Conservation (phyloP, 2,113 vertebrate genomes). For the Numenius arquata region DNA sequence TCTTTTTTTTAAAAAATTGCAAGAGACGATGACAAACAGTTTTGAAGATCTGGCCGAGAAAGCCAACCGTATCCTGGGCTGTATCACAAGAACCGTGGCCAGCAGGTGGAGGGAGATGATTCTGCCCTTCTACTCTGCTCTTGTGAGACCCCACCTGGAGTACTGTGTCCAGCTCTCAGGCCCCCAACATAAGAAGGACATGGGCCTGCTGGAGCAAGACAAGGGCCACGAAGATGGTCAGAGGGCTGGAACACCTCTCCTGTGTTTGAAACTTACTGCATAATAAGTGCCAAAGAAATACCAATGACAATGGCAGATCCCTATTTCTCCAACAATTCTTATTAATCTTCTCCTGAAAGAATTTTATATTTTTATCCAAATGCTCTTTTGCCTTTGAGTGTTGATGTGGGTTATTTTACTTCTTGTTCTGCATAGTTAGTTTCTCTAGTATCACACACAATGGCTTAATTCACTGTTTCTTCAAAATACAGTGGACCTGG, state of each 20-base stretch:
- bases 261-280: not conserved
- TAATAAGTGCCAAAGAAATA: not conserved
- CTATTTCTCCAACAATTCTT: not conserved
- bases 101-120: not conserved
- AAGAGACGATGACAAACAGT: not conserved
- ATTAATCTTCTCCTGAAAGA: not conserved
- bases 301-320: not conserved
- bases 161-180: not conserved
- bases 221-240: not conserved
- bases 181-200: not conserved
- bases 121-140: not conserved
- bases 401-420: not conserved
- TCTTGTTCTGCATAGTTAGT: not conserved
- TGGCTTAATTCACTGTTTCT: not conserved
- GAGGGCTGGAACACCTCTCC: not conserved
- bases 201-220: not conserved
- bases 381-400: not conserved
- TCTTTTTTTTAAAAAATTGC: not conserved
- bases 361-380: not conserved
- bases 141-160: not conserved
- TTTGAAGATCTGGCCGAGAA: not conserved
- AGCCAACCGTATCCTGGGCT: not conserved
- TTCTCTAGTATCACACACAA: not conserved
- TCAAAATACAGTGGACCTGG: not conserved
- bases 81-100: not conserved